phyloP scores from a whole-genome alignment of 2,113 vertebrate genomes.

The Apeltes quadracus region DNA sequence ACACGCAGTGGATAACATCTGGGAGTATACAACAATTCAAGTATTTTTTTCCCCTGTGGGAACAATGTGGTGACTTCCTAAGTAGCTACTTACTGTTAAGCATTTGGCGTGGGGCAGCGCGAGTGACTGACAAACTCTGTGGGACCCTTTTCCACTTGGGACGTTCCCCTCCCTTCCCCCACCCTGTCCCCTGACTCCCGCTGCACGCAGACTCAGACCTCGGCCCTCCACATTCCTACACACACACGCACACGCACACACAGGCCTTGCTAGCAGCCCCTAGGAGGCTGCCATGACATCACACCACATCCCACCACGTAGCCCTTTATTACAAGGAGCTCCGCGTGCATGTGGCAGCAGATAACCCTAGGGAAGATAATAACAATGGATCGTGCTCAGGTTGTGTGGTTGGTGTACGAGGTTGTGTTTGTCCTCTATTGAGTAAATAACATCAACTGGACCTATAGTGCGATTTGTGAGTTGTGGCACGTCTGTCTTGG shows the following conservation, averaged over 20 bases:
- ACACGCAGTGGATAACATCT: background rate
- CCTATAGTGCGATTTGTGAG: constrained; percentile 1
- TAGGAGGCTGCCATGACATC: constrained; percentile 71
- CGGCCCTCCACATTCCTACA: constrained; percentile 71
- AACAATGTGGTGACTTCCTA: constrained; percentile 44
- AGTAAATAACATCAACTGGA: constrained; percentile 26
- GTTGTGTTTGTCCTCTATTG: constrained; percentile 35
- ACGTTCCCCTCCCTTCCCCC: constrained; percentile 66
- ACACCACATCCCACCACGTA: constrained; percentile 66
- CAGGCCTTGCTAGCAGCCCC: constrained; percentile 30
- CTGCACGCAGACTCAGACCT: constrained; percentile 68
- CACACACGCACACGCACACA: constrained; percentile 33
- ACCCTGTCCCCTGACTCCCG: constrained; percentile 59
- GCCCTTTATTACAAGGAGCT: constrained; percentile 57
- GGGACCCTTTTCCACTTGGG: constrained; percentile 61
- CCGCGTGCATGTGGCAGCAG: constrained; percentile 44
- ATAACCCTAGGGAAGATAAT: constrained; percentile 47
- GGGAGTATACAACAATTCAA: background rate
- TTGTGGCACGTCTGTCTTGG: background rate
- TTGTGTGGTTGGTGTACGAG: constrained; percentile 36
- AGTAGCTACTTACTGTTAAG: constrained; percentile 49
- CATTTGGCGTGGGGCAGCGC: constrained; percentile 35
- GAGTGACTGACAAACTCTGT: constrained; percentile 51
- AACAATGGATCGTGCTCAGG: constrained; percentile 50
- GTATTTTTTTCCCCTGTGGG: constrained; percentile 7